Evolutionary conservation across 2,888 invertebrate species (phyloP), one percentile per base, ranked within the genome.

Genomic region (Conus canariensis): DNA sequence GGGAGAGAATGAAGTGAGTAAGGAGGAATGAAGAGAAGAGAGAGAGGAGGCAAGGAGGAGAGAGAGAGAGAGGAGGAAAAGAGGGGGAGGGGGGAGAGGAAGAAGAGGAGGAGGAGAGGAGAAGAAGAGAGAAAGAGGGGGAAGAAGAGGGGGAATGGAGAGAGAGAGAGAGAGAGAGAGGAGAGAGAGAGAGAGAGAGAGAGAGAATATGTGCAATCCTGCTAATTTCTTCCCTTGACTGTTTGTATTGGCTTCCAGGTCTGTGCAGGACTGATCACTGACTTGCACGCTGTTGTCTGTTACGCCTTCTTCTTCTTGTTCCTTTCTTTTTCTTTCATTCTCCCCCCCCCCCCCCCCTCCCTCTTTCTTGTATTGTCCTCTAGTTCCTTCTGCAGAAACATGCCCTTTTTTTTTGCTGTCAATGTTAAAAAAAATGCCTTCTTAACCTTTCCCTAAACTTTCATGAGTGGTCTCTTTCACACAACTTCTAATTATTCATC

Each of bases 161-260:
- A 74, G 74, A 74, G 74, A 74, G 74, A 74, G 74, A 74, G 74
- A 74, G 74, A 74, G 74, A 74, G 74, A n/a, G n/a, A 6, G 19
- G 74, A 74, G 74, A 74, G 74, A 74, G 74, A 74, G 60, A 64
- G 4, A 64, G 60, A 64, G 60, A 64, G 64, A 64, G 64, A 64
- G 64, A 64, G 16, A 64, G 64, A 64, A 7, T 19, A 74, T 45
- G 45, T 45, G 45, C 45, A 45, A 45, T 45, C 45, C 45, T 45
- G 45, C 45, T 45, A 45, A 74, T 19, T 19, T 6, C 60, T 64
- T 2, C 6, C 12, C 60, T 64, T 74, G 19, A 74, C 8, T 74
- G 19, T 70, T 70, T 70, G 70, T 74, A 74, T 22, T 19, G 19
- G 70, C 70, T 64, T 64, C 60, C 60, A 64, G 16, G 60, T 64